These are phyloP conservation scores for Caenorhabditis afra DNA, from an alignment of 2,888 invertebrate genomes.

Conservation along the genomic window DNA sequence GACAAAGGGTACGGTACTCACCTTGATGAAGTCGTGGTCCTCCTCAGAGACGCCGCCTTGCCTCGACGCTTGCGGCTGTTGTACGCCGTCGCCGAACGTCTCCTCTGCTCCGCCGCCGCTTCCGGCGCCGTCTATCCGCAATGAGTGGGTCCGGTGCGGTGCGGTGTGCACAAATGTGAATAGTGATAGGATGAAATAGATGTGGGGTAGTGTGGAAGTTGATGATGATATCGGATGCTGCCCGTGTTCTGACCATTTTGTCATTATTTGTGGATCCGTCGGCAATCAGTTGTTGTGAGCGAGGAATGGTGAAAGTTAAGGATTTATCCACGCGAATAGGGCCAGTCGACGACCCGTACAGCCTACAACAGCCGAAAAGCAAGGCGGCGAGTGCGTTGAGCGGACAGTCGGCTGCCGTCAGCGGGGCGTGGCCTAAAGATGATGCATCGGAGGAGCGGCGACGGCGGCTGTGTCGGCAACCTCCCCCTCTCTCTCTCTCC, in stretches of 20 bases:
- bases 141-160: conserved; percentile 31
- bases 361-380: conserved; percentile 58
- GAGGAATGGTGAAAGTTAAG: conserved; percentile 15
- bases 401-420: conserved; percentile 49
- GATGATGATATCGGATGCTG: conserved; percentile 23
- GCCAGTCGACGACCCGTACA: conserved; percentile 40
- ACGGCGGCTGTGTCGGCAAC: conserved; percentile 25
- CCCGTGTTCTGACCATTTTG: conserved; percentile 44
- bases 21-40: conserved; percentile 14
- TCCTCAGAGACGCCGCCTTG: not conserved
- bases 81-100: not conserved
- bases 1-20: not conserved
- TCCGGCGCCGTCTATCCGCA: not conserved
- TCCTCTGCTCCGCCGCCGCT: conserved; percentile 5
- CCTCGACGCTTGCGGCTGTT: no score
- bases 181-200: conserved; percentile 40
- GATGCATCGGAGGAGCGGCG: conserved; percentile 48
- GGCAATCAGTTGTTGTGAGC: not conserved
- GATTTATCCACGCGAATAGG: conserved; percentile 20
- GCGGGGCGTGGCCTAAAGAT: conserved; percentile 57
- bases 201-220: conserved; percentile 30
- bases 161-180: conserved; percentile 48
- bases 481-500: no score
- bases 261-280: conserved; percentile 39
- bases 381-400: conserved; percentile 55